A percentile compares a stretch with the other conserved stretches of the same genome.
Evolutionary conservation across 2,888 invertebrate genomes (phyloP).

Genomic region (Meghimatium bilineatum): DNA sequence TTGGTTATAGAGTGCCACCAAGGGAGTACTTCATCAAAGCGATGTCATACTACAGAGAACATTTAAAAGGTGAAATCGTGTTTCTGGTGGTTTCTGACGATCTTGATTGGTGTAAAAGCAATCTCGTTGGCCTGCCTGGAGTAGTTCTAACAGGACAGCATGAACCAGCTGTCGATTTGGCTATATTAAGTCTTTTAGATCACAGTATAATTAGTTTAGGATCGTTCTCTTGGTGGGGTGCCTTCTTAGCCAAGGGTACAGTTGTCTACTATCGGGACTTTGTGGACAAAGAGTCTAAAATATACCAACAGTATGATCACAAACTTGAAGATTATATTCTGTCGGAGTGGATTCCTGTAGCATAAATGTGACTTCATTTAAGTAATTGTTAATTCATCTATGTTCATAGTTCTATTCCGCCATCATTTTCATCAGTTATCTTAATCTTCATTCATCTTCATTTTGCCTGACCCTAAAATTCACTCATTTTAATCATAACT

Average conservation of each 20-base stretch:
- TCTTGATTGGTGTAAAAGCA: slow-evolving; percentile 31
- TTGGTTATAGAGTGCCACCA: slow-evolving; percentile 33
- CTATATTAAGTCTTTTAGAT: slow-evolving; percentile 16
- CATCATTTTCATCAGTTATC: slow-evolving; percentile 35
- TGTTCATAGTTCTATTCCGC: background rate
- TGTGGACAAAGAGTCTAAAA: slow-evolving; percentile 12
- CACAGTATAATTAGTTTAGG: slow-evolving; percentile 43
- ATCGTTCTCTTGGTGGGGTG: slow-evolving; percentile 47
- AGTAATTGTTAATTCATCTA: background rate
- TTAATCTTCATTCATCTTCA: slow-evolving; percentile 23
- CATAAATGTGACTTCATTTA: background rate
- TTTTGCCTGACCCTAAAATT: background rate
- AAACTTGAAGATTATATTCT: slow-evolving; percentile 31
- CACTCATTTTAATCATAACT: no score
- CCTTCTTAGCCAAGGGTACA: slow-evolving; percentile 33
- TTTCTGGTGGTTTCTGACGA: slow-evolving; percentile 44
- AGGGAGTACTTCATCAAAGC: slow-evolving; percentile 39
- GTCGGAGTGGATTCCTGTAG: slow-evolving; percentile 30
- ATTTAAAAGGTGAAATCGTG: background rate
- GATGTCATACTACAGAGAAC: slow-evolving; percentile 38
- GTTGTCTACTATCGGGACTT: slow-evolving; percentile 35
- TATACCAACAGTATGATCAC: slow-evolving; percentile 19
- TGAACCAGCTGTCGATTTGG: slow-evolving; percentile 32
- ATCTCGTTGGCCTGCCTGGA: slow-evolving; percentile 29
- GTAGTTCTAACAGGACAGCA: slow-evolving; percentile 22